Evolutionary conservation across 2,113 vertebrate genomes (phyloP), one percentile per base, ranked within the genome.

Genomic region (Lates calcarifer): DNA sequence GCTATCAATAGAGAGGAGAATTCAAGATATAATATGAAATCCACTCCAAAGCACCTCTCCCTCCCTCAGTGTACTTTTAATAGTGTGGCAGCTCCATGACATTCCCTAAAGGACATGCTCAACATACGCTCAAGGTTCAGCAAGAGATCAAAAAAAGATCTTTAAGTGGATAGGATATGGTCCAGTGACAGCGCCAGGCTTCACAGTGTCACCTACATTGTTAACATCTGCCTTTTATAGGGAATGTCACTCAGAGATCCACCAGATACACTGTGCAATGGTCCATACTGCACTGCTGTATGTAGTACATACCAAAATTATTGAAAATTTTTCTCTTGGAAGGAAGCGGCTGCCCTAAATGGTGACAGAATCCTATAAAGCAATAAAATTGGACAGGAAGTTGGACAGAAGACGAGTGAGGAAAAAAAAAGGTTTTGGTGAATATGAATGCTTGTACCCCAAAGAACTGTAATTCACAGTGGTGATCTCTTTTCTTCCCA

Each of bases 101-200:
- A 74, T 86, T 91, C 82, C 85, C 81, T 75, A 82, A 89, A 89
- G 83, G 79, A 81, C 79, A 77, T 11, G 37, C 61, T 75, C 68
- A 82, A 78, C 73, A 79, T 69, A 75, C 17, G 17, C 68, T 69
- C 81, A 45, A 56, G 79, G 20, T 80, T 83, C 70, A 62, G 65
- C 69, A 12, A 8, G 71, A 71, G 79, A 80, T 84, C 11, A 80
- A 77, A 85, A 84, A 77, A 66, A 45, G 57, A 82, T 83, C 73
- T 84, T 66, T 60, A 76, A 81, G 90, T 75, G 81, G 81, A 82
- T 69, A 72, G 29, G 83, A 87, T 2, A 84, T 77, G 87, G 81
- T 86, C 63, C 79, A 86, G 73, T 74, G 79, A 20, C 64, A 67
- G 77, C 14, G 7, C 72, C 11, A 3, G 53, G 65, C 81, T 62